phyloP scores from a whole-genome alignment of 2,113 vertebrate species.

The Uria lomvia region DNA sequence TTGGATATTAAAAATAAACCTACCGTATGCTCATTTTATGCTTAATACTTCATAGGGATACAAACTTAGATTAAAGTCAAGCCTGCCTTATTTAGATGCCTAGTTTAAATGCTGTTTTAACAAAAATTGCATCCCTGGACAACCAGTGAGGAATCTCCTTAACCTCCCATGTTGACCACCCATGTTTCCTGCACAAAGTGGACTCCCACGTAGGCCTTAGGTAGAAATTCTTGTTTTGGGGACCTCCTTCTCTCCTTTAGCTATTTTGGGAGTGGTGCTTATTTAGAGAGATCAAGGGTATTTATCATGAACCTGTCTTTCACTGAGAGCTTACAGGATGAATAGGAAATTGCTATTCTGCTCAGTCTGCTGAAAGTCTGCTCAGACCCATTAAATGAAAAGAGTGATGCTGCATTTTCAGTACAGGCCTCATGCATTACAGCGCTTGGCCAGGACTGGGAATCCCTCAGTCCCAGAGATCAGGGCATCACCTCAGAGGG shows the following conservation, averaged over 20 bases:
- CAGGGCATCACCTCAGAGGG: not conserved
- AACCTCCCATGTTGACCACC: not conserved
- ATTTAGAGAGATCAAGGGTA: not conserved
- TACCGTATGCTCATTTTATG: not conserved
- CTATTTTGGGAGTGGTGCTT: not conserved
- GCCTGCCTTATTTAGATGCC: not conserved
- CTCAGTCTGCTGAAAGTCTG: no score
- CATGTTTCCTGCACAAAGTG: not conserved
- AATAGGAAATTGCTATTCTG: not conserved
- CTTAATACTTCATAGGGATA: not conserved
- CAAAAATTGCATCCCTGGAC: not conserved
- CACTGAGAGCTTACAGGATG: not conserved
- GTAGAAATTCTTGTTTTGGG: not conserved
- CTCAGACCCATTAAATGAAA: not conserved
- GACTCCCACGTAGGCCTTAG: not conserved
- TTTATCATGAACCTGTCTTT: not conserved
- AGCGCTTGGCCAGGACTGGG: not conserved
- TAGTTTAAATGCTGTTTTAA: not conserved
- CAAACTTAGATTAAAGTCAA: not conserved
- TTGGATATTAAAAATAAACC: constrained; percentile 29
- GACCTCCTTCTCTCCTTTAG: not conserved
- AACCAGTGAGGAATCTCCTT: not conserved
- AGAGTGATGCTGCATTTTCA: not conserved
- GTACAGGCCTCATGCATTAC: not conserved
- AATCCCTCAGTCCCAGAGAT: not conserved